phyloP scores from a whole-genome alignment of 1,140 invertebrate species.

The Andricus grossulariae region DNA sequence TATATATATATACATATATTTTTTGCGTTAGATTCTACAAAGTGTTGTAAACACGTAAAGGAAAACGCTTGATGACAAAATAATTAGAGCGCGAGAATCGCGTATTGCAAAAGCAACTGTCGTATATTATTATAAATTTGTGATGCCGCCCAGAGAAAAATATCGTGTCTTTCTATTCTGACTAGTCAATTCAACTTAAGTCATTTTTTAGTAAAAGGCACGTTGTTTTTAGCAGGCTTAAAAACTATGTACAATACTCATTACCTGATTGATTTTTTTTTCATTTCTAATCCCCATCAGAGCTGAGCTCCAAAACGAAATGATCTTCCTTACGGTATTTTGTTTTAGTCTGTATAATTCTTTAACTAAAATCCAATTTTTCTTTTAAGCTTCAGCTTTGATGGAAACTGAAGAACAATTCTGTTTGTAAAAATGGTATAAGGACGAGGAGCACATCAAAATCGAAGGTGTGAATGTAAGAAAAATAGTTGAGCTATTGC shows the following conservation, averaged over 20 bases:
- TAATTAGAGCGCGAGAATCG: constrained; percentile 33
- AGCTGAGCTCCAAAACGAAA: not conserved
- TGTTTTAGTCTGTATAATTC: not conserved
- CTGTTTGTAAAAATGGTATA: not conserved
- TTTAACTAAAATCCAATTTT: not conserved
- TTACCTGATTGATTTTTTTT: constrained; percentile 22
- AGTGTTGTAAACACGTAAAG: constrained; percentile 29
- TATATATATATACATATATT: constrained; percentile 57
- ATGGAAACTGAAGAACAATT: not conserved
- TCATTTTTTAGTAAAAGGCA: constrained; percentile 5
- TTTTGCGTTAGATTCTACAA: constrained; percentile 55
- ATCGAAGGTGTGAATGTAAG: constrained; percentile 9
- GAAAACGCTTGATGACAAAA: constrained; percentile 22
- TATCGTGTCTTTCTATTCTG: constrained; percentile 41
- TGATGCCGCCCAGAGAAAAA: constrained; percentile 30
- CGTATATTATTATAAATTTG: constrained; percentile 22
- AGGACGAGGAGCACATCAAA: not conserved
- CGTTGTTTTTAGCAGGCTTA: constrained; percentile 64
- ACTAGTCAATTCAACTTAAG: not conserved
- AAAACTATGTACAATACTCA: constrained; percentile 50
- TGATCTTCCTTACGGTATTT: not conserved
- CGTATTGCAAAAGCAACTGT: constrained; percentile 44
- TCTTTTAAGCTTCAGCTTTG: not conserved
- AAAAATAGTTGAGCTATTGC: not conserved
- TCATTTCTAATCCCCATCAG: not conserved